Evolutionary conservation across 2,888 invertebrate species (phyloP), one percentile per base, ranked within the genome.

Genomic region (Drepana falcataria): DNA sequence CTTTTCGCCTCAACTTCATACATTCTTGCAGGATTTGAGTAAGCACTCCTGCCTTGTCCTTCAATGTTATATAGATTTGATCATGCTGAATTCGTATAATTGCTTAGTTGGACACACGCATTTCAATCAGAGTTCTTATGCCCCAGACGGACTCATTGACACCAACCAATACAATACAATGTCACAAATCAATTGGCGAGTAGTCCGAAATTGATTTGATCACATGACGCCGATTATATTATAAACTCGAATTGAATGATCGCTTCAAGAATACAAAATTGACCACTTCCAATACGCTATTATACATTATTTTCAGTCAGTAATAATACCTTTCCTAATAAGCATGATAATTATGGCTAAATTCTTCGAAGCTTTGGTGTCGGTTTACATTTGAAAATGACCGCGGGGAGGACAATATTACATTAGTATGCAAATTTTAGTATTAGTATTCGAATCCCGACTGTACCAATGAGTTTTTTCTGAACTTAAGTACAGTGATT

Each of bases 121-220:
- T 78, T 81, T 81, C 83, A 77, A 84, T 85, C 77, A 79, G 62
- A 63, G 63, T 66, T 57, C 60, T 47, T 41, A 55, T 51, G 9
- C 51, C 59, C 53, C 68, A 73, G 71, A 71, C 75, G 61, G 58
- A 67, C 75, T 81, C 78, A 80, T 85, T 84, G 85, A 76, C 77
- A 75, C 79, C 61, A 69, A 61, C 71, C 77, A 83, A 82, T 80
- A 78, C 77, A 83, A 82, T 80, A 78, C 77, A 80, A 73, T 69
- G 68, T 72, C 73, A 79, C 71, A 77, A 80, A 81, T 74, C 84
- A 83, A 84, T 85, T 84, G 85, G 70, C 66, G 63, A 70, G 70
- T 76, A 69, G 73, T 62, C 64, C 63, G 68, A 72, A 70, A 68
- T 72, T 63, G 65, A 63, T 55, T 66, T 62, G 64, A 67, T 65